phyloP scores from a whole-genome alignment of 2,113 vertebrate genomes.

The Pygoscelis antarcticus region DNA sequence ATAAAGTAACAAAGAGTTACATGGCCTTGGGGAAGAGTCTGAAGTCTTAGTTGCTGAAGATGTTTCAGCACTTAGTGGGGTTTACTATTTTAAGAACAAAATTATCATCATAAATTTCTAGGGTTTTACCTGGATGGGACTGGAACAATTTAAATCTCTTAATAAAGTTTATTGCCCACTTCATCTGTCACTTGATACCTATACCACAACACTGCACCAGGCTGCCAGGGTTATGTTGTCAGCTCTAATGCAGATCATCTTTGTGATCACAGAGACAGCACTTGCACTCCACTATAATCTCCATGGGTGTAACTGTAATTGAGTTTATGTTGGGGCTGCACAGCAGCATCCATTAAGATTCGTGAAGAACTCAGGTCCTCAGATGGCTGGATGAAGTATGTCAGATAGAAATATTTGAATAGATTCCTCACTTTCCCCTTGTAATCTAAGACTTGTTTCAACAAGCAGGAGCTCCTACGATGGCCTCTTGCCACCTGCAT shows the following conservation, averaged over 20 bases:
- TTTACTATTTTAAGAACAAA: background rate
- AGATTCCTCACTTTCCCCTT: background rate
- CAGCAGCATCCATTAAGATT: background rate
- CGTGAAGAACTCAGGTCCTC: background rate
- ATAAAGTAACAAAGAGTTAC: constrained; percentile 32
- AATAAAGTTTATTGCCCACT: background rate
- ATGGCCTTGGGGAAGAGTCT: constrained; percentile 33
- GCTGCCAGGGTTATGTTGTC: background rate
- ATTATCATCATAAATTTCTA: constrained; percentile 19
- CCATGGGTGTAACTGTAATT: background rate
- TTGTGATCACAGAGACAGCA: background rate
- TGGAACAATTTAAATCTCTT: background rate
- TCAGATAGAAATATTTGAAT: background rate
- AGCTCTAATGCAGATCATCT: background rate
- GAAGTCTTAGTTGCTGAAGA: background rate
- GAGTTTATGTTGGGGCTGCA: background rate
- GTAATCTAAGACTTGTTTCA: background rate
- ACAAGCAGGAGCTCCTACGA: background rate
- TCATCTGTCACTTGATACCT: background rate
- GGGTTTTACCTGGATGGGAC: background rate
- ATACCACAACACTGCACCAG: background rate
- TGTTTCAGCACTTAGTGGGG: background rate
- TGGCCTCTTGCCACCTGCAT: background rate
- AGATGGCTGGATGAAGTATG: background rate
- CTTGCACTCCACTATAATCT: background rate